phyloP scores from a whole-genome alignment of 2,113 vertebrate species.

The Emydura subglobosa region DNA sequence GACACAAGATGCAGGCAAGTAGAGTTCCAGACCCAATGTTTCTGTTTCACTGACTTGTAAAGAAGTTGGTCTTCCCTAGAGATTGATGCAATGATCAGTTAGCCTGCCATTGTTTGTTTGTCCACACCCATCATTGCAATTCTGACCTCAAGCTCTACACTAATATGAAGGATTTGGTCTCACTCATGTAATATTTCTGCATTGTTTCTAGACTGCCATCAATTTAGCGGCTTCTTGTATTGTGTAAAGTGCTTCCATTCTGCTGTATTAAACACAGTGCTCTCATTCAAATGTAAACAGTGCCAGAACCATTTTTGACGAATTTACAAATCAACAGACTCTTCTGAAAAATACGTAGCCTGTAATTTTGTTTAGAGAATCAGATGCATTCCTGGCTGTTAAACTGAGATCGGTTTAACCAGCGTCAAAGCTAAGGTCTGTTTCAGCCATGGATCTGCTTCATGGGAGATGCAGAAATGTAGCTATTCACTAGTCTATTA shows the following conservation, averaged over 20 bases:
- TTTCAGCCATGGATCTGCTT: not conserved
- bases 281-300: not conserved
- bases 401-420: not conserved
- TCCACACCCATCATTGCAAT: not conserved
- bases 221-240: not conserved
- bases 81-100: not conserved
- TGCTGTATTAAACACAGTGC: not conserved
- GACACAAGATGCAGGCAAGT: not conserved
- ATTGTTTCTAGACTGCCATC: not conserved
- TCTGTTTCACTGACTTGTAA: not conserved
- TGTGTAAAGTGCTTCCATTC: not conserved
- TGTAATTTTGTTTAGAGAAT: not conserved
- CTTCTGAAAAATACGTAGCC: not conserved
- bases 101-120: not conserved
- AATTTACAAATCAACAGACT: not conserved
- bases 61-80: not conserved
- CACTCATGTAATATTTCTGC: not conserved
- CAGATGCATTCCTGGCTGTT: not conserved
- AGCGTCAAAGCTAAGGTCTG: not conserved
- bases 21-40: too few relatives aligned
- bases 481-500: not conserved
- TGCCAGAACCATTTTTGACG: not conserved
- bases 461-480: not conserved
- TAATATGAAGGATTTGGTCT: not conserved
- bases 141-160: not conserved